Percentiles rank a stretch among this genome's conserved stretches.
Conservation (phyloP, 2,113 vertebrate species). For the Zosterops pallidus region DNA sequence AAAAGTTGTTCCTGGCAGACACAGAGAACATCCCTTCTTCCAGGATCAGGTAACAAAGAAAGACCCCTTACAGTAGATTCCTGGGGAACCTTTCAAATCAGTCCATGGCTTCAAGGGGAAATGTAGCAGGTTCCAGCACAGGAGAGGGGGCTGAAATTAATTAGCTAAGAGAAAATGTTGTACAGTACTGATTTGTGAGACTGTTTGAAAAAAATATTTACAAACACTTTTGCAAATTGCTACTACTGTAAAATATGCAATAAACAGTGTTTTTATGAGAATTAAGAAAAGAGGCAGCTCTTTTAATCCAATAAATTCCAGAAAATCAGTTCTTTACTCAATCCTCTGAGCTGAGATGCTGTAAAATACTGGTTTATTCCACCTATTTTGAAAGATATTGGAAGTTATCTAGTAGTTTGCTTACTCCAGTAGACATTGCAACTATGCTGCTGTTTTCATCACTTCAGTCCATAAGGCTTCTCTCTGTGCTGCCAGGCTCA, state of each 20-base stretch:
- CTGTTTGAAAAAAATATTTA: not conserved
- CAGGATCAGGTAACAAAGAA: slow-evolving; percentile 50
- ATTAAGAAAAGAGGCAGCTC: not conserved
- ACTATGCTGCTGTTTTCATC: not conserved
- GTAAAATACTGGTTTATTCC: not conserved
- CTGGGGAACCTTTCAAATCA: not conserved
- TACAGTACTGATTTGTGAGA: not conserved
- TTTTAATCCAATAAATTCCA: not conserved
- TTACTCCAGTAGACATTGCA: not conserved
- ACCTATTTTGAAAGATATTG: not conserved
- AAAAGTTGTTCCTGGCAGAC: slow-evolving; percentile 35
- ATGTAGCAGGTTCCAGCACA: not conserved
- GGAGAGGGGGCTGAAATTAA: not conserved
- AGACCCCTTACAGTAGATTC: slow-evolving; percentile 1
- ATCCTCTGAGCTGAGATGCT: not conserved
- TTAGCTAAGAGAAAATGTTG: not conserved
- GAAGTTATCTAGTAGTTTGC: not conserved
- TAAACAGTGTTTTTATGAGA: not conserved
- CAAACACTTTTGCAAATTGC: not conserved
- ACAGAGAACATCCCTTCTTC: slow-evolving; percentile 12
- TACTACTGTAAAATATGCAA: not conserved
- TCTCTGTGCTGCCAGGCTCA: not conserved
- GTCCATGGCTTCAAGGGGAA: not conserved
- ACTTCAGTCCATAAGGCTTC: not conserved
- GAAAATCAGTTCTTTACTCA: not conserved